These are phyloP conservation scores for Chaetodon auriga DNA, from an alignment of 2,113 vertebrate species.

Conservation along the genomic window DNA sequence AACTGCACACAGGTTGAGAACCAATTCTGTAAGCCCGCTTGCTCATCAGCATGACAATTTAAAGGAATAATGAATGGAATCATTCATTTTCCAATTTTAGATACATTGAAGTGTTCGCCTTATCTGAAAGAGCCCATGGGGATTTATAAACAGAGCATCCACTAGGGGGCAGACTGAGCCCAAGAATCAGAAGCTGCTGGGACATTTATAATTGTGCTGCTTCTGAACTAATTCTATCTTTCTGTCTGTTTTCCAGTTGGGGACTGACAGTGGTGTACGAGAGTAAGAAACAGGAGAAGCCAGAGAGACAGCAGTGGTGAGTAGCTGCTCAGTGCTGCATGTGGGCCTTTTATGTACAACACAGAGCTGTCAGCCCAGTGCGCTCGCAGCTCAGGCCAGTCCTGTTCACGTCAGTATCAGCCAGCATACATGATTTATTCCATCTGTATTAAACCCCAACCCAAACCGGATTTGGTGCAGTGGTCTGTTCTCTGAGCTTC, in stretches of 20 bases:
- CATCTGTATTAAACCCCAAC: background rate
- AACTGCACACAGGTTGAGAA: background rate
- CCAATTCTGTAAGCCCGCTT: background rate
- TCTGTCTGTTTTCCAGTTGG: conserved; percentile 84
- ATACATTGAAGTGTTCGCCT: background rate
- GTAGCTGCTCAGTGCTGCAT: conserved; percentile 45
- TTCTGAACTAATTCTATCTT: conserved; percentile 14
- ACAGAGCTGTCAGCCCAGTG: conserved; percentile 1
- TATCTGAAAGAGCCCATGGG: background rate
- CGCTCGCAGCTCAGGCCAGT: background rate
- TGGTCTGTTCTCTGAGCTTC: background rate
- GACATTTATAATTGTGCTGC: background rate
- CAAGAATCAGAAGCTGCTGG: background rate
- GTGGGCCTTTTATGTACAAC: background rate
- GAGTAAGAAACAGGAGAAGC: conserved; percentile 91
- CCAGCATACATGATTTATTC: conserved; percentile 1
- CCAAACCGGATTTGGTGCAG: background rate
- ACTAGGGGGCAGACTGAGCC: conserved; percentile 64
- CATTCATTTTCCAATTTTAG: conserved; percentile 3
- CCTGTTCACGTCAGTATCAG: background rate
- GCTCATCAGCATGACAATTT: background rate
- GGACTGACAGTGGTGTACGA: conserved; percentile 91
- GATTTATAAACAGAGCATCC: conserved; percentile 16
- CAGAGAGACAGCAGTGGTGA: conserved; percentile 95
- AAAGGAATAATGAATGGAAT: conserved; percentile 11